Evolutionary conservation across 2,888 invertebrate genomes (phyloP).

Genomic region (Ophion obscuratus): DNA sequence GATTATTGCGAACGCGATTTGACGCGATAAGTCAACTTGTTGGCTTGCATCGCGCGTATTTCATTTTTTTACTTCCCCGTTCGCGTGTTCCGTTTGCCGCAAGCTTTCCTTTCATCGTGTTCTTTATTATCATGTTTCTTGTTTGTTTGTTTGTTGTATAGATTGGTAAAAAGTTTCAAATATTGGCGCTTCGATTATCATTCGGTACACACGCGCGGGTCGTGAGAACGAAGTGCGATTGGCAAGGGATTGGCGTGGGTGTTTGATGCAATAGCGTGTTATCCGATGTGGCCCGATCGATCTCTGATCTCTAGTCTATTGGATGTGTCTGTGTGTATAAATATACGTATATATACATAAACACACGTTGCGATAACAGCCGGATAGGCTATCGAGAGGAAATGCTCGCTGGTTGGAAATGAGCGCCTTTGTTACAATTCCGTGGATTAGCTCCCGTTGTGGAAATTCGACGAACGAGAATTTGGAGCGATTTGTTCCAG

Average conservation of each 20-base stretch:
- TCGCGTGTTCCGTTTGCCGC: constrained; percentile 68
- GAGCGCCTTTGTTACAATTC: constrained; percentile 30
- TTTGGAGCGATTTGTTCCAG: constrained; percentile 9
- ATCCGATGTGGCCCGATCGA: constrained; percentile 18
- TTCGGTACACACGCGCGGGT: constrained; percentile 62
- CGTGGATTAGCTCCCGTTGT: background rate
- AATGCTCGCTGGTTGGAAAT: constrained; percentile 22
- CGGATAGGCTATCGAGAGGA: constrained; percentile 42
- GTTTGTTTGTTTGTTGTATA: constrained; percentile 62
- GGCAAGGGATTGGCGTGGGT: constrained; percentile 72
- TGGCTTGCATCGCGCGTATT: constrained; percentile 79
- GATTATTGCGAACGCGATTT: constrained; percentile 67
- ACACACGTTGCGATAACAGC: constrained; percentile 24
- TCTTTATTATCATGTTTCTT: constrained; percentile 20
- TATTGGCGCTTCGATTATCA: constrained; percentile 76
- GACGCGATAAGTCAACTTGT: constrained; percentile 78
- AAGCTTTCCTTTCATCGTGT: constrained; percentile 78
- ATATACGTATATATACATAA: constrained; percentile 14
- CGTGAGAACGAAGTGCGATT: constrained; percentile 72
- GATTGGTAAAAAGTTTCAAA: constrained; percentile 82
- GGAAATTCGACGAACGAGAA: constrained; percentile 27
- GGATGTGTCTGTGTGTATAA: background rate
- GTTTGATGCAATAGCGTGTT: constrained; percentile 80
- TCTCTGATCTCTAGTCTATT: constrained; percentile 39
- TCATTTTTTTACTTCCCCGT: constrained; percentile 72